phyloP scores from a whole-genome alignment of 2,797 vertebrate genomes.

The Huso huso region DNA sequence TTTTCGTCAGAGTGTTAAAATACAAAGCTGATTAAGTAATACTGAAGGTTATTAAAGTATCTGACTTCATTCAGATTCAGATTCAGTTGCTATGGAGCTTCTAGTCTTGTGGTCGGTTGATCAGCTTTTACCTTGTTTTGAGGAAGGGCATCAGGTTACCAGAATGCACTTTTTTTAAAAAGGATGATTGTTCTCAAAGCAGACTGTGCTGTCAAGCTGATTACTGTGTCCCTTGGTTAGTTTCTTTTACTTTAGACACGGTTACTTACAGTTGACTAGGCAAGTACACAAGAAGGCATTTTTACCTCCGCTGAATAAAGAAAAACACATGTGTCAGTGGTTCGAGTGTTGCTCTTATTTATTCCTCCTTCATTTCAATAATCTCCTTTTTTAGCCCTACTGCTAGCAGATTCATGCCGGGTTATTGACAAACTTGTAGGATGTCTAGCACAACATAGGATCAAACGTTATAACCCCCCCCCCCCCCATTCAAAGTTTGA shows the following conservation, averaged over 20 bases:
- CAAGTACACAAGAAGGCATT: conserved; percentile 27
- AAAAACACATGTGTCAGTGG: conserved; percentile 2
- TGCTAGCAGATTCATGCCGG: conserved; percentile 23
- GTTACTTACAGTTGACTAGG: conserved; percentile 25
- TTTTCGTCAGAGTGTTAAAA: too few species aligned
- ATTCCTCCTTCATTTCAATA: conserved; percentile 1
- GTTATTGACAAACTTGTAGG: conserved; percentile 37
- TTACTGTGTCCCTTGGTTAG: conserved; percentile 22
- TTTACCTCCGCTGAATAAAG: not conserved
- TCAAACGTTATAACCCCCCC: conserved; percentile 16
- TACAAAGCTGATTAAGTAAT: too few species aligned
- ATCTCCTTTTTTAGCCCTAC: not conserved
- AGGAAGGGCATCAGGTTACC: conserved; percentile 32
- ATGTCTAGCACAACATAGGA: conserved; percentile 33
- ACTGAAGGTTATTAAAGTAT: too few species aligned
- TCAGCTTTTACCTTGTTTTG: conserved; percentile 16
- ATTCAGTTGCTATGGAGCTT: conserved; percentile 16
- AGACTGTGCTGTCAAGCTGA: not conserved
- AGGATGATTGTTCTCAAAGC: conserved; percentile 23
- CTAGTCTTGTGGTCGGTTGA: conserved; percentile 18
- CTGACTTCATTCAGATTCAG: too few species aligned
- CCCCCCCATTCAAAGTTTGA: not conserved
- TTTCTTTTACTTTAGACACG: conserved; percentile 30
- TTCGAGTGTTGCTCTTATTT: not conserved
- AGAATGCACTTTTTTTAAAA: conserved; percentile 19